phyloP scores from a whole-genome alignment of 2,113 vertebrate genomes.

The Lophura nycthemera region DNA sequence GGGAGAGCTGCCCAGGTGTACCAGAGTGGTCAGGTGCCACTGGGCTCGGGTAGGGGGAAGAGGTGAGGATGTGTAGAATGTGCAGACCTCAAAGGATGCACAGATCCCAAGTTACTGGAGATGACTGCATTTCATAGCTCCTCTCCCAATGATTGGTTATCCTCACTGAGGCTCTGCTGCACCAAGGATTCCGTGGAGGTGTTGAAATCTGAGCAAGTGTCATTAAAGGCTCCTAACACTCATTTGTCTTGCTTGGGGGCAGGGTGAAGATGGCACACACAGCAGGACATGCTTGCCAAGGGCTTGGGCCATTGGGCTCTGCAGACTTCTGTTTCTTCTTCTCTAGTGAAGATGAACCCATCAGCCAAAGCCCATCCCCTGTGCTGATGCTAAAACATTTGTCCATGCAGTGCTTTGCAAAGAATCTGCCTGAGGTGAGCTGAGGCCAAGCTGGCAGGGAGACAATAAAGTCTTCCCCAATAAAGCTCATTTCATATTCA shows the following conservation, averaged over 20 bases:
- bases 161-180: neutral
- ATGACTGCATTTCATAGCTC: neutral
- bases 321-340: neutral
- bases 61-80: neutral
- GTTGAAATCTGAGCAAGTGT: neutral
- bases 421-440: neutral
- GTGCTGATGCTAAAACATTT: neutral
- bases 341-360: neutral
- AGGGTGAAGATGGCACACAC: neutral
- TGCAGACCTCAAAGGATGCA: neutral
- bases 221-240: neutral
- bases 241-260: neutral
- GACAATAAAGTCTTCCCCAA: neutral
- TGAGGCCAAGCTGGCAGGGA: neutral
- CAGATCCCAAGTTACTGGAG: neutral
- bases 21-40: accelerated
- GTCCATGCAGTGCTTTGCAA: neutral
- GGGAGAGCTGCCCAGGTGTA: neutral
- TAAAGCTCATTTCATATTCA: neutral
- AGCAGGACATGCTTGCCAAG: accelerated
- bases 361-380: neutral
- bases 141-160: neutral
- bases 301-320: neutral
- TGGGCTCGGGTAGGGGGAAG: neutral
- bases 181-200: neutral